phyloP scores from a whole-genome alignment of 2,797 vertebrate species.

The Megalops cyprinoides region DNA sequence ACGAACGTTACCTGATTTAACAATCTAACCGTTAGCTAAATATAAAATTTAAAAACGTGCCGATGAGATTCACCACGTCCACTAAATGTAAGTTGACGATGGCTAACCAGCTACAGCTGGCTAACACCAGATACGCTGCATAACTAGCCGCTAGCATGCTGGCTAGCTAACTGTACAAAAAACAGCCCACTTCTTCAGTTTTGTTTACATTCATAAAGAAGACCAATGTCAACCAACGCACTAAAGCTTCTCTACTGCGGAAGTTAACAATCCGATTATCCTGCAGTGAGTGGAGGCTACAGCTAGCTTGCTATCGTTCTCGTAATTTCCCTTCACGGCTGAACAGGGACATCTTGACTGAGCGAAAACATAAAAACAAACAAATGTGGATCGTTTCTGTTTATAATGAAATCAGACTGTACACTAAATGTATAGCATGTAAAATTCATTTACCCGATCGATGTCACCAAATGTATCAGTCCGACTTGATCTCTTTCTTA shows the following conservation, averaged over 20 bases:
- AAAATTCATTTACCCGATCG: background rate
- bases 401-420: background rate
- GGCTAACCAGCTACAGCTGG: conserved; percentile 7
- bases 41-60: too few relatives aligned
- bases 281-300: too few relatives aligned
- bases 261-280: too few relatives aligned
- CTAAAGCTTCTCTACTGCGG: too few relatives aligned
- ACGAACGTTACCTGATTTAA: too few relatives aligned
- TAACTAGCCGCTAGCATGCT: too few relatives aligned
- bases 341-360: conserved; percentile 17
- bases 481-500: background rate
- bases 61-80: too few relatives aligned
- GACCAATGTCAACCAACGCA: background rate
- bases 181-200: background rate
- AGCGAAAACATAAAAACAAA: background rate
- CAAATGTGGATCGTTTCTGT: background rate
- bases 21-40: too few relatives aligned
- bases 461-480: background rate
- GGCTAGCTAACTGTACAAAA: too few relatives aligned
- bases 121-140: background rate
- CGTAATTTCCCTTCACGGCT: conserved; percentile 3
- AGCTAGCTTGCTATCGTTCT: too few relatives aligned
- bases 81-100: too few relatives aligned
- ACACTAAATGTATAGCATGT: too few relatives aligned
- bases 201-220: background rate